phyloP scores from a whole-genome alignment of 1,140 invertebrate genomes.

The Macrocentrus cingulum region DNA sequence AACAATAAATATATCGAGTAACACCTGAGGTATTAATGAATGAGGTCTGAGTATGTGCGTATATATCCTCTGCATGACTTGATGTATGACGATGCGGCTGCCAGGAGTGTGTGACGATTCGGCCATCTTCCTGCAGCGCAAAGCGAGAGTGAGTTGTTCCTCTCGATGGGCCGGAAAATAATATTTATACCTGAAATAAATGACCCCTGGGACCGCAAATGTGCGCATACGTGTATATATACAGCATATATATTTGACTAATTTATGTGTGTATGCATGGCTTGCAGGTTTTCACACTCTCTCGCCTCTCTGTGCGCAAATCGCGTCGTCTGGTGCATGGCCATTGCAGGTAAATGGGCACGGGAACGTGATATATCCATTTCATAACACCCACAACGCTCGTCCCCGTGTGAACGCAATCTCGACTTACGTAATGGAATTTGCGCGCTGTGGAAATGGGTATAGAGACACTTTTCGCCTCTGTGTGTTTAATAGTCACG shows the following conservation, averaged over 20 bases:
- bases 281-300: constrained; percentile 25
- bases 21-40: constrained; percentile 1
- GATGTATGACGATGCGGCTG: constrained; percentile 19
- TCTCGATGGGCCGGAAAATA: neutral
- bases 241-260: neutral
- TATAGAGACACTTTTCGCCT: neutral
- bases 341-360: constrained; percentile 27
- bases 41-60: constrained; percentile 2
- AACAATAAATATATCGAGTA: constrained; percentile 12
- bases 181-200: constrained; percentile 9
- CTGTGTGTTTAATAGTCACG: no score
- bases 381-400: constrained; percentile 56
- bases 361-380: constrained; percentile 57
- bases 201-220: neutral
- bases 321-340: constrained; percentile 29
- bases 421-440: constrained; percentile 35
- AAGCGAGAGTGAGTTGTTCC: constrained; percentile 2
- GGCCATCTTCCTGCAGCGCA: neutral
- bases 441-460: constrained; percentile 16
- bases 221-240: neutral
- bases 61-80: constrained; percentile 24
- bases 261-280: neutral
- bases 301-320: constrained; percentile 13
- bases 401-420: constrained; percentile 55
- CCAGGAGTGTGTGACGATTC: constrained; percentile 37